Conservation (phyloP, 2,113 vertebrate genomes). For the Eidolon helvum region DNA sequence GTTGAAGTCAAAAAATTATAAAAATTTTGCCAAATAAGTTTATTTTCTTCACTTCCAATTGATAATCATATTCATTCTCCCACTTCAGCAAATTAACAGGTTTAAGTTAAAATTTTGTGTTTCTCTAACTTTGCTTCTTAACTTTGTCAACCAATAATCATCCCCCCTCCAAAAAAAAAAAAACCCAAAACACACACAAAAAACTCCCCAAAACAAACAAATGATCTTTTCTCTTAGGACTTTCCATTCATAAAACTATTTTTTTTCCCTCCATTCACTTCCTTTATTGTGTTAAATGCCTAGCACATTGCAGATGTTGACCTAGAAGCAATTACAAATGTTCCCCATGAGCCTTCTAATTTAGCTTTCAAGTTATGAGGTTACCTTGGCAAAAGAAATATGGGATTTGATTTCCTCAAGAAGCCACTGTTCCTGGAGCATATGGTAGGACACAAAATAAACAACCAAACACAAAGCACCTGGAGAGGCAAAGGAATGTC, state of each 20-base stretch:
- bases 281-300: not conserved
- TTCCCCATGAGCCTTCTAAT: not conserved
- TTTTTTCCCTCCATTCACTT: not conserved
- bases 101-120: slow-evolving; percentile 1
- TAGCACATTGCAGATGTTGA: not conserved
- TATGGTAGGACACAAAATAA: not conserved
- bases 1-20: not conserved
- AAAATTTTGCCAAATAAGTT: not conserved
- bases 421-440: not conserved
- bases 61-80: not conserved
- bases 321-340: not conserved
- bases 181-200: not conserved
- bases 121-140: slow-evolving; percentile 2
- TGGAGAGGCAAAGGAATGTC: not conserved
- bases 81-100: not conserved
- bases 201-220: not conserved
- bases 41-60: not conserved
- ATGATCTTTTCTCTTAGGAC: not conserved
- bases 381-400: slow-evolving; percentile 13
- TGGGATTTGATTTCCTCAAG: not conserved
- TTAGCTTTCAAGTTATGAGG: not conserved
- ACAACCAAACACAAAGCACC: not conserved
- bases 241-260: not conserved
- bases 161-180: not conserved
- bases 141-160: slow-evolving; percentile 22